Percentiles rank a stretch among this genome's conserved stretches.
Evolutionary conservation across 35 echinoderm and acorn worm genomes (phyloP).

Genomic region (Ophiothrix spiculata): DNA sequence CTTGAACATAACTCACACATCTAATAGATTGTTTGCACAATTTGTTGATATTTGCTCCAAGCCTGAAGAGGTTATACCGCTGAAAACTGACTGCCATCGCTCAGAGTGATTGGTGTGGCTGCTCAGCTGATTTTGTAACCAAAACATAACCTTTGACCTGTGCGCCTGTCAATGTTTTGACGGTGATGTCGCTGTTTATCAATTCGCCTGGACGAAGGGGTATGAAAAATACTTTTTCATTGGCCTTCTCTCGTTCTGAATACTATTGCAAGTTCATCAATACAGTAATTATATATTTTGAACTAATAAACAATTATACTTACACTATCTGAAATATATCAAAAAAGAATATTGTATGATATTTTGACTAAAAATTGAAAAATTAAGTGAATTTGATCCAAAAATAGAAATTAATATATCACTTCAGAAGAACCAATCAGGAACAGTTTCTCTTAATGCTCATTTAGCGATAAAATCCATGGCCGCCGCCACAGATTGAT

Average conservation of each 20-base stretch:
- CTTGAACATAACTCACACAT: slow-evolving; percentile 58
- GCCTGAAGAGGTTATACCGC: no score
- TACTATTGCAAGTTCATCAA: no score
- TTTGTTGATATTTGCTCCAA: not conserved
- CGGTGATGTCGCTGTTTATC: not conserved
- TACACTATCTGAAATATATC: no score
- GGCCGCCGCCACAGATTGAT: not conserved
- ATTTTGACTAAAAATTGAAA: no score
- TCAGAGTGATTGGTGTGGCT: no score
- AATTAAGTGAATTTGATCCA: no score
- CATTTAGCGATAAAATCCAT: not conserved
- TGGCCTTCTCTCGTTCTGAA: no score
- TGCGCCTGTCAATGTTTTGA: not conserved
- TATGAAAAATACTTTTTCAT: not conserved
- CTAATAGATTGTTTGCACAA: not conserved
- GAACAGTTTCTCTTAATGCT: not conserved
- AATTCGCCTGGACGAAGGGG: not conserved
- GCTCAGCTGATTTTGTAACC: not conserved
- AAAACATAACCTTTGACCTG: not conserved
- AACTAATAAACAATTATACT: no score
- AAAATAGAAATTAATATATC: no score
- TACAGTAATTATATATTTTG: no score
- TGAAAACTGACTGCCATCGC: no score
- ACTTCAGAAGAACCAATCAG: not conserved
- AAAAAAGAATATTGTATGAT: no score